Percentiles rank a stretch among this genome's conserved stretches.
These are phyloP conservation scores for Crematogaster levior DNA, from an alignment of 2,888 invertebrate genomes.

Conservation along the genomic window DNA sequence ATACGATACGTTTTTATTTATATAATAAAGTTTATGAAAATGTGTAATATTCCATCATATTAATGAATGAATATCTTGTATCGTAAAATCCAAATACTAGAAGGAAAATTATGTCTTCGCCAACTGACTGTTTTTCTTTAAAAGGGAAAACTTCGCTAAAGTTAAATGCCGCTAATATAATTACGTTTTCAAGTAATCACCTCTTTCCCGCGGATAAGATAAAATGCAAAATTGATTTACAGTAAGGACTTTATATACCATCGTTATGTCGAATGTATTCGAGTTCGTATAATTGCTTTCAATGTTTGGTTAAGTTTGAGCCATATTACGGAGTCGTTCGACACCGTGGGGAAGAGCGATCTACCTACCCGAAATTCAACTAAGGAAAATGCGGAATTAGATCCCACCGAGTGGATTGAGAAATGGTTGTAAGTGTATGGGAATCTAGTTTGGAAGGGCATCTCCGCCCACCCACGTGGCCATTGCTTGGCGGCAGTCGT, in stretches of 20 bases:
- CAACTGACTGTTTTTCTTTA: not conserved
- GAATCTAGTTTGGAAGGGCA: constrained; percentile 58
- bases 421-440: constrained; percentile 37
- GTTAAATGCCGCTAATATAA: constrained; percentile 7
- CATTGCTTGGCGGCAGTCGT: constrained; percentile 70
- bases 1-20: not conserved
- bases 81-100: not conserved
- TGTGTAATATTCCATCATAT: not conserved
- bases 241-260: constrained; percentile 13
- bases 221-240: constrained; percentile 39
- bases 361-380: constrained; percentile 25
- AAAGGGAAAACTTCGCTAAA: not conserved
- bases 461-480: constrained; percentile 66
- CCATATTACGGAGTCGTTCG: constrained; percentile 22
- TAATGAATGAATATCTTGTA: constrained; percentile 6
- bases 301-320: constrained; percentile 19
- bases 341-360: constrained; percentile 7
- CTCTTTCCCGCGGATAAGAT: not conserved
- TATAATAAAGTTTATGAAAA: not conserved
- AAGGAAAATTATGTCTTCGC: not conserved
- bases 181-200: constrained; percentile 20
- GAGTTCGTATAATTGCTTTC: constrained; percentile 36
- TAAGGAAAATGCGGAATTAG: constrained; percentile 33
- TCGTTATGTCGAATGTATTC: constrained; percentile 21
- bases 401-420: constrained; percentile 12